Evolutionary conservation across 2,113 vertebrate species (phyloP).

Genomic region (Lipotes vexillifer): DNA sequence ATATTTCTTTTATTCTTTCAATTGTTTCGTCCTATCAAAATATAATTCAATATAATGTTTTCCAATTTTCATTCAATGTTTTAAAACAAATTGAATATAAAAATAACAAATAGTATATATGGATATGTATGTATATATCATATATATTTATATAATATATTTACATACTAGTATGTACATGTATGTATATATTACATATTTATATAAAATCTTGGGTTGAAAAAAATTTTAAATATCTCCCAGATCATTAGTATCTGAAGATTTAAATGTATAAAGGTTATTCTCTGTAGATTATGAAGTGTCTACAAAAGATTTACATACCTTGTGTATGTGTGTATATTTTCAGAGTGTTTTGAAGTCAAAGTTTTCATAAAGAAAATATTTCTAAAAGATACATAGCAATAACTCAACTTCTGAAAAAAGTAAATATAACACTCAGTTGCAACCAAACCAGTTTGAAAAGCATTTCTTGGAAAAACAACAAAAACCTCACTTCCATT

Average conservation of each 20-base stretch:
- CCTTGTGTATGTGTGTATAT: not conserved
- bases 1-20: not conserved
- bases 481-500: not conserved
- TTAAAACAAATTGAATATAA: not conserved
- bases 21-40: not conserved
- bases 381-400: not conserved
- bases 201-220: not conserved
- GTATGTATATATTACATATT: too few species aligned
- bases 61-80: not conserved
- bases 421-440: not conserved
- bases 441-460: not conserved
- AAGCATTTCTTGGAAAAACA: not conserved
- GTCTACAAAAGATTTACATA: not conserved
- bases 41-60: not conserved
- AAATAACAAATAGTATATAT: not conserved
- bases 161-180: not conserved
- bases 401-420: not conserved
- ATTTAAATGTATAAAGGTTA: not conserved
- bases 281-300: not conserved
- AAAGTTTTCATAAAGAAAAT: not conserved
- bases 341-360: not conserved
- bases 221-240: not conserved
- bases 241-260: not conserved
- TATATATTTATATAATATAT: not conserved
- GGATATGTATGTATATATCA: not conserved